phyloP scores from a whole-genome alignment of 2,113 vertebrate species.

The Perca fluviatilis region DNA sequence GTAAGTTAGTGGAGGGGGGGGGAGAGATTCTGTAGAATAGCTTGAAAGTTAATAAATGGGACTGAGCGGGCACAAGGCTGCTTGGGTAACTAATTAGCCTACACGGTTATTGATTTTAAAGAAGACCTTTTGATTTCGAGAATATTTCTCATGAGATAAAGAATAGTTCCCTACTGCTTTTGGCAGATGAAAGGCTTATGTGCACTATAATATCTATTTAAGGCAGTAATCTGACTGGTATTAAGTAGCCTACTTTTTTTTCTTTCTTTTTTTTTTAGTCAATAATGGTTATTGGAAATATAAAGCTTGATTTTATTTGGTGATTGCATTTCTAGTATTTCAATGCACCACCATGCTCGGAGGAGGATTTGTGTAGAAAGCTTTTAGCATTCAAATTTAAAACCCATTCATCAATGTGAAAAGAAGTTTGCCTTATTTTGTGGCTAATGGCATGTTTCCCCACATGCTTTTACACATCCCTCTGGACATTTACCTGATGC shows the following conservation, averaged over 20 bases:
- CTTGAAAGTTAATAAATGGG: background rate
- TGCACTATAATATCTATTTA: background rate
- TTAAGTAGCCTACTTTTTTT: background rate
- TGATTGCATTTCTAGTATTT: background rate
- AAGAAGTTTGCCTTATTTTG: background rate
- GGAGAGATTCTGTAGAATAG: background rate
- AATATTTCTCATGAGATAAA: background rate
- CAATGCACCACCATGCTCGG: background rate
- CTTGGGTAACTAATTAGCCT: conserved; percentile 8
- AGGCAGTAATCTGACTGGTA: background rate
- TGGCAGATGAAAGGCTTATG: background rate
- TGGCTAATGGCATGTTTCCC: too few species aligned
- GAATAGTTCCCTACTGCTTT: background rate
- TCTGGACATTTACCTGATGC: too few species aligned
- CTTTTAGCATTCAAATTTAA: background rate
- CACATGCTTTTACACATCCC: too few species aligned
- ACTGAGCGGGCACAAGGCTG: background rate
- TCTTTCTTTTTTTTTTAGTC: background rate
- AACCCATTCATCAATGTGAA: background rate
- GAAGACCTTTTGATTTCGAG: too few species aligned
- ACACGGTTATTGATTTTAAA: background rate
- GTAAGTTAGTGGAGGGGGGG: background rate
- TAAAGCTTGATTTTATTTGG: background rate
- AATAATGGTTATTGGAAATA: background rate
- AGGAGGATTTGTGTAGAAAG: background rate